phyloP scores from a whole-genome alignment of 2,888 invertebrate species.

The Standfussiana lucernea region DNA sequence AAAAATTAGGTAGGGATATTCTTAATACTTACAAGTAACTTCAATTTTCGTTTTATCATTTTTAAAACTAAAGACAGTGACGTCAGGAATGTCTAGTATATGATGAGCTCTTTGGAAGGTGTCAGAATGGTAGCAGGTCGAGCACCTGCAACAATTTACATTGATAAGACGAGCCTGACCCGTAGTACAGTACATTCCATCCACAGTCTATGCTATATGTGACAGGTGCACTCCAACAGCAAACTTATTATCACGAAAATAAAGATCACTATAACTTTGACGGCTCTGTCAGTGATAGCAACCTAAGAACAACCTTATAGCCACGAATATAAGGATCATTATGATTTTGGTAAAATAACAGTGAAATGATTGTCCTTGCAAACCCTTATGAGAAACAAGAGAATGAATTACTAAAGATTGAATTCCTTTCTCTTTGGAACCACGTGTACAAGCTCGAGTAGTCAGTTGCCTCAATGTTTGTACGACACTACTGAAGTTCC shows the following conservation, averaged over 20 bases:
- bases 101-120: slow-evolving; percentile 91
- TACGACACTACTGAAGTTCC: slow-evolving; percentile 13
- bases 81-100: slow-evolving; percentile 90
- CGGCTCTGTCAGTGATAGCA: background rate
- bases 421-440: slow-evolving; percentile 29
- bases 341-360: background rate
- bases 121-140: slow-evolving; percentile 90
- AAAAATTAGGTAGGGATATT: too few species aligned
- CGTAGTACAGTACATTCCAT: background rate
- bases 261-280: background rate
- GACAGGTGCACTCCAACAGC: background rate
- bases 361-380: background rate
- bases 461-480: slow-evolving; percentile 30
- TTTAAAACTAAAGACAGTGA: slow-evolving; percentile 76
- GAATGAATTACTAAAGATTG: slow-evolving; percentile 30
- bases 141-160: slow-evolving; percentile 85
- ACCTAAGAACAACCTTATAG: too few species aligned
- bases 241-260: background rate
- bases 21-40: slow-evolving; percentile 90
- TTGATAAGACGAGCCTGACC: background rate
- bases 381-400: slow-evolving; percentile 15
- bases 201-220: background rate
- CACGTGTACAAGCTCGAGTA: slow-evolving; percentile 2
- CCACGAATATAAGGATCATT: background rate
- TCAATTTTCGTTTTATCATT: slow-evolving; percentile 78